Percentiles rank a stretch among this genome's conserved stretches.
phyloP scores from a whole-genome alignment of 1,140 invertebrate species.

The Papilio polytes region DNA sequence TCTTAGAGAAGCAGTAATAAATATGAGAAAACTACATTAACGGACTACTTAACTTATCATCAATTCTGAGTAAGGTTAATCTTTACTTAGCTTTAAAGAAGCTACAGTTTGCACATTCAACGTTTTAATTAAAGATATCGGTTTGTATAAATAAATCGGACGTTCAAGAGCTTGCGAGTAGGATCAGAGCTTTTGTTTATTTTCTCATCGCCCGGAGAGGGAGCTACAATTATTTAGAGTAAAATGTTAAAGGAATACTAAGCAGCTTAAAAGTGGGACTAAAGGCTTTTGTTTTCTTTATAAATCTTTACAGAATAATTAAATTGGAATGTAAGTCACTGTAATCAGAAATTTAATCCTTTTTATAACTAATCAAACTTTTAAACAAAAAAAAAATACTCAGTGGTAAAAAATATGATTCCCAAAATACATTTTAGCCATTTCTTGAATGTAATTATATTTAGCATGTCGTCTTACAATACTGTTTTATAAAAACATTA shows the following conservation, averaged over 20 bases:
- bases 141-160: constrained; percentile 4
- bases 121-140: constrained; percentile 24
- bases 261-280: constrained; percentile 6
- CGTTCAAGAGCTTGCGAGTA: background rate
- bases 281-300: constrained; percentile 16
- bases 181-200: background rate
- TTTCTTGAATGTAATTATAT: background rate
- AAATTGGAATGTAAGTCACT: constrained; percentile 3
- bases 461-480: background rate
- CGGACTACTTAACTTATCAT: too few relatives aligned
- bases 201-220: background rate
- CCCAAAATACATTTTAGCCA: background rate
- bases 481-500: background rate
- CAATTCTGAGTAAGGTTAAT: background rate
- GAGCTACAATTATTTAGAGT: constrained; percentile 22
- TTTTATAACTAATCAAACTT: background rate
- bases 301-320: constrained; percentile 5
- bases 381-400: background rate
- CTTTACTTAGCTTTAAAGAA: background rate
- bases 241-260: constrained; percentile 19
- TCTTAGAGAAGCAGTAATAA: too few relatives aligned
- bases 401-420: background rate
- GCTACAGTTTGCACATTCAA: background rate
- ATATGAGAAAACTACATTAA: too few relatives aligned
- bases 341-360: background rate